A percentile compares a stretch with the other conserved stretches of the same genome.
phyloP scores from a whole-genome alignment of 2,113 vertebrate species.

The Dicrurus megarhynchus region DNA sequence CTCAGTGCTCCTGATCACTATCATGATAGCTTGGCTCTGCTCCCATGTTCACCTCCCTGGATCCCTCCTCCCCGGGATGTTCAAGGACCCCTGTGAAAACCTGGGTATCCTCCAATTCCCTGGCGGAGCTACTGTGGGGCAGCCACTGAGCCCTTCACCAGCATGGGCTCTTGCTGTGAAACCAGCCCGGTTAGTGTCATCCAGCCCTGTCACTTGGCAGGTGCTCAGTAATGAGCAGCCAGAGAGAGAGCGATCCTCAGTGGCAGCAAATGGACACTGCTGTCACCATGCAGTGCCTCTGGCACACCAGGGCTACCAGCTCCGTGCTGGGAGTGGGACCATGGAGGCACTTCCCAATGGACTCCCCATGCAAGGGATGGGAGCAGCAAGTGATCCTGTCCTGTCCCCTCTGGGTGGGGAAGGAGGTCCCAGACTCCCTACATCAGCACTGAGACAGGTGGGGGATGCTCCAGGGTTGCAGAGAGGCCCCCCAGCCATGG shows the following conservation, averaged over 20 bases:
- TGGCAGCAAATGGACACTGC: conserved; percentile 22
- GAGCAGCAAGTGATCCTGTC: background rate
- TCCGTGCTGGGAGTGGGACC: background rate
- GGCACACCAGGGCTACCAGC: background rate
- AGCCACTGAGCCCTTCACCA: background rate
- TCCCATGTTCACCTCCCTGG: background rate
- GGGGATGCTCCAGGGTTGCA: background rate
- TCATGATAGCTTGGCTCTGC: background rate
- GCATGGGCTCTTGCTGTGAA: background rate
- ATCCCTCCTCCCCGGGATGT: background rate
- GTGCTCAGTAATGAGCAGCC: background rate
- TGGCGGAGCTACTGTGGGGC: background rate
- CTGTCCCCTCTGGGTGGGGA: background rate
- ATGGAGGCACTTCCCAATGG: fast-evolving
- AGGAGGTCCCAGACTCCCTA: background rate
- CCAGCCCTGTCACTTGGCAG: background rate
- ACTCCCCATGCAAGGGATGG: fast-evolving
- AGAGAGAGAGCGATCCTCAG: background rate
- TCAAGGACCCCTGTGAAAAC: background rate
- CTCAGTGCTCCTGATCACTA: background rate
- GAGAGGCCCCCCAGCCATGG: background rate
- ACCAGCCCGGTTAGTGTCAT: background rate
- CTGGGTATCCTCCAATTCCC: background rate
- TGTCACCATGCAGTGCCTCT: background rate
- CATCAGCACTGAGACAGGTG: fast-evolving